phyloP scores from a whole-genome alignment of 2,113 vertebrate genomes.

The Dermatemys mawii region DNA sequence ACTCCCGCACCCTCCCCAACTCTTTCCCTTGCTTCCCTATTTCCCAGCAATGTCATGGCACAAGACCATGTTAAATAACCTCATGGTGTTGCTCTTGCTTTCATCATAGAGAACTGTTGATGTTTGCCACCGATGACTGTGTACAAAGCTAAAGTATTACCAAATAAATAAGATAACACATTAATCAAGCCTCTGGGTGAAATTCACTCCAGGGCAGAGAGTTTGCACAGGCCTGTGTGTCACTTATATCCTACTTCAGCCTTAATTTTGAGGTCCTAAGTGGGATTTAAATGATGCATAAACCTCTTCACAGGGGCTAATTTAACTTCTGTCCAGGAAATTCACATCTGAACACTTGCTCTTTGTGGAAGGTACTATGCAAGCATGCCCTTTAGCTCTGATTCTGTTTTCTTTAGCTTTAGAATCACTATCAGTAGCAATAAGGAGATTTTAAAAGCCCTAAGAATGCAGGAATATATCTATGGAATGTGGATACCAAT shows the following conservation, averaged over 20 bases:
- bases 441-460: background rate
- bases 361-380: background rate
- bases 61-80: background rate
- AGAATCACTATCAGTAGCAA: background rate
- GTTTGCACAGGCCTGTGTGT: background rate
- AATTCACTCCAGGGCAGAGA: background rate
- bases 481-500: background rate
- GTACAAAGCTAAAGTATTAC: background rate
- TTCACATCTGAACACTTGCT: background rate
- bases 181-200: background rate
- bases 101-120: background rate
- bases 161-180: background rate
- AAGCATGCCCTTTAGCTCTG: background rate
- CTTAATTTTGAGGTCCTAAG: background rate
- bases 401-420: background rate
- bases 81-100: background rate
- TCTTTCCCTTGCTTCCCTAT: background rate
- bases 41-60: background rate
- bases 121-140: background rate
- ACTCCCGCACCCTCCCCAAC: background rate
- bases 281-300: background rate
- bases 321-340: background rate
- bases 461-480: background rate
- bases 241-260: background rate
- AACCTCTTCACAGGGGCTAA: background rate